Conservation (phyloP, 2,797 vertebrate species). For the Todus mexicanus region DNA sequence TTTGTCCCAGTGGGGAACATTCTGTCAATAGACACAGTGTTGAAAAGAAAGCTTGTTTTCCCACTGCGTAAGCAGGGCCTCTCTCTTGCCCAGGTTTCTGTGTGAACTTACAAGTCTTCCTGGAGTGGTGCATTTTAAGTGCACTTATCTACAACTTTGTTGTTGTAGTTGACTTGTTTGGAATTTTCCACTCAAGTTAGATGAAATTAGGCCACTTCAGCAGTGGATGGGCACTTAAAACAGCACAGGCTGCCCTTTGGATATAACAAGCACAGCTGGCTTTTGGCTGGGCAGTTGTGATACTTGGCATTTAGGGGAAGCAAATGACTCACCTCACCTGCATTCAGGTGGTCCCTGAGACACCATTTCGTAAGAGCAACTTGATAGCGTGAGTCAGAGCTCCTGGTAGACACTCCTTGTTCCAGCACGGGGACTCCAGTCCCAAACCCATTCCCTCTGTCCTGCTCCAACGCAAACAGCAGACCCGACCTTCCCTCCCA, state of each 20-base stretch:
- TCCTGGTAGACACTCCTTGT: background rate
- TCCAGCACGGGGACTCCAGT: background rate
- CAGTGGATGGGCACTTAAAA: background rate
- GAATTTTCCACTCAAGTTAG: background rate
- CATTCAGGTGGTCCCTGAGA: background rate
- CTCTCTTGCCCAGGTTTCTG: background rate
- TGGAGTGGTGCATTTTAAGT: background rate
- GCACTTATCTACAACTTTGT: background rate
- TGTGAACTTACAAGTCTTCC: background rate
- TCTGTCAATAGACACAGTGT: background rate
- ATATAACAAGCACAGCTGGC: background rate
- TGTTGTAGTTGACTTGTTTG: background rate
- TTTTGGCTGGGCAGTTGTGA: background rate
- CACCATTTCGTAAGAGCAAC: background rate
- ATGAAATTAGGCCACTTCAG: background rate
- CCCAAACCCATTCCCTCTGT: background rate
- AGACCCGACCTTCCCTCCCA: background rate
- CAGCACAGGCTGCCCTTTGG: background rate
- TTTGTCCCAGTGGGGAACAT: background rate
- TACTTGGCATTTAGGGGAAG: background rate
- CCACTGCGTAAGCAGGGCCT: background rate
- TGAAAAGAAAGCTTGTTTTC: background rate
- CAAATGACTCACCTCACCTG: background rate
- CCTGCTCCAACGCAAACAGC: background rate
- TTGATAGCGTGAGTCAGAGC: background rate